Base-by-base conservation (phyloP, 2,113 vertebrate genomes). In the Odocoileus hemionus region DNA sequence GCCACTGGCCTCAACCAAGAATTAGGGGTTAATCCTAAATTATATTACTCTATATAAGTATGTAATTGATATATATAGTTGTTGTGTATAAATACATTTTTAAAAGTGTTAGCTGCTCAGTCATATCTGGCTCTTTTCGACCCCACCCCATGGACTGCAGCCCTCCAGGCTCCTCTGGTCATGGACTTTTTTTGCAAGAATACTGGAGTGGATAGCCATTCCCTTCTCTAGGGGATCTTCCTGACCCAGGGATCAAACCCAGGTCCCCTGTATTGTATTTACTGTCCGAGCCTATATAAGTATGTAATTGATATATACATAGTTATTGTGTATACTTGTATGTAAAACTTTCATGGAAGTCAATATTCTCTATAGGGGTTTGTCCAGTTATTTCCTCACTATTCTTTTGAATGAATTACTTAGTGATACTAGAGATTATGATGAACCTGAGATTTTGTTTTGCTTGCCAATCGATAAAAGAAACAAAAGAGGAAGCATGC, bases 371-470 rank as follows among this genome's bases (percentile, higher is more conserved):
- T 76, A 43, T 43, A 26, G 19, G 19, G 67, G 6, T 76, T 76
- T 43, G 21, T 76, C 70, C 36, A 74, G 36, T 76, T 76, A 43
- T 39, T 76, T 76, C 39, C 70, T 76, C 39, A 43, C 12, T 45
- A 43, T 60, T 90, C 39, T 94, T 84, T 91, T 88, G 47, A 92
- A 61, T 30, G 78, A 50, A 16, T 43, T 6, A 45, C 11, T 54
- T 28, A 79, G 26, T 47, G 43, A 95, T 30, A 55, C 61, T 47
- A 79, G 50, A 86, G 30, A 54, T 33, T 55, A 19, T 5, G 39
- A 84, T 43, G 28, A 90, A 74, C 23, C 67, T 70, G 45, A 78
- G 28, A 86, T 52, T 79, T 74, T 70, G 25, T 60, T 97, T 94
- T 84, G 36, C 36, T 60, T 89, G 30, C 14, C 23, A 26, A 3